Conservation (phyloP, 2,113 vertebrate genomes). For the Empidonax traillii region DNA sequence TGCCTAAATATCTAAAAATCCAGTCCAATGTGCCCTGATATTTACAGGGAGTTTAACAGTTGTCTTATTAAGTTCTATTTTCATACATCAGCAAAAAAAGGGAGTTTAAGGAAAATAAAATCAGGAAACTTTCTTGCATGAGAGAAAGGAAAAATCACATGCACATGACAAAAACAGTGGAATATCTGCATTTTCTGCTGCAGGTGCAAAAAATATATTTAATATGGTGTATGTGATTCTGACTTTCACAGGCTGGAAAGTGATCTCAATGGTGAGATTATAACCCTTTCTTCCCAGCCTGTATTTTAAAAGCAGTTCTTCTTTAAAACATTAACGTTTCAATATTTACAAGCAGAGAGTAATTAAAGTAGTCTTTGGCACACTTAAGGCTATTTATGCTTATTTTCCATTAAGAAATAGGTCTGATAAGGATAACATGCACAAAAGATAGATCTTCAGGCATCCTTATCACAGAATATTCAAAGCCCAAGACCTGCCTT, state of each 20-base stretch:
- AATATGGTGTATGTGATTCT: neutral
- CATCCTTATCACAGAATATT: neutral
- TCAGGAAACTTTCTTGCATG: neutral
- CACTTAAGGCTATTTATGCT: fast-evolving
- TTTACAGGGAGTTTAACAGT: neutral
- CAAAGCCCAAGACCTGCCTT: neutral
- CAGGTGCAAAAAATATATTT: neutral
- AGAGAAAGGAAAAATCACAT: neutral
- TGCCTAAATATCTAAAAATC: neutral
- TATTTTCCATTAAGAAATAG: neutral
- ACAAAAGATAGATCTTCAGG: neutral
- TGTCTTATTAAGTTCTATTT: neutral
- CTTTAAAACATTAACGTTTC: neutral
- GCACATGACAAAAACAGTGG: neutral
- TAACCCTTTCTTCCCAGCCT: neutral
- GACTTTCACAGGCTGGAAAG: neutral
- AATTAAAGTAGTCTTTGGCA: neutral
- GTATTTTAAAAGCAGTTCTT: neutral
- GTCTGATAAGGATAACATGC: neutral
- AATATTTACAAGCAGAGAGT: neutral
- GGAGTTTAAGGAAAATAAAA: neutral
- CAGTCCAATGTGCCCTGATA: too few relatives aligned
- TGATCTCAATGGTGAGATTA: neutral
- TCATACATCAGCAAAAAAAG: neutral
- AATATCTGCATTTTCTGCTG: neutral